These are phyloP conservation scores for Ivindomyrus marchei DNA, from an alignment of 2,113 vertebrate genomes.

Conservation along the genomic window DNA sequence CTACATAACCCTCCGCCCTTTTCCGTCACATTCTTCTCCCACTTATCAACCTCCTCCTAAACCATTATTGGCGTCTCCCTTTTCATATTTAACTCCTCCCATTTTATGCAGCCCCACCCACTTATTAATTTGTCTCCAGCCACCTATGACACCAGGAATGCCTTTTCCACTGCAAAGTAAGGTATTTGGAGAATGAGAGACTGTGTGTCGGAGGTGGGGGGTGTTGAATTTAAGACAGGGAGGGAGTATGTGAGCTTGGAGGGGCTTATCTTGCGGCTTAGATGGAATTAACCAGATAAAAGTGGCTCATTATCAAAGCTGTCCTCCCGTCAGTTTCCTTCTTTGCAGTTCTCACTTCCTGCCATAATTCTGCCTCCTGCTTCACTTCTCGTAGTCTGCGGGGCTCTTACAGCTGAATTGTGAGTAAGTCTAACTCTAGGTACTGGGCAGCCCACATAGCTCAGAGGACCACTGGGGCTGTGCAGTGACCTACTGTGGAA, in stretches of 20 bases:
- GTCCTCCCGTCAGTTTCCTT: not conserved
- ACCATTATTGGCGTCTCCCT: not conserved
- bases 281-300: slow-evolving; percentile 15
- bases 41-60: not conserved
- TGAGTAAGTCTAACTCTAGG: not conserved
- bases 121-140: not conserved
- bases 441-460: not conserved
- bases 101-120: not conserved
- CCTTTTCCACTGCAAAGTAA: not conserved
- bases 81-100: not conserved
- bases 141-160: not conserved
- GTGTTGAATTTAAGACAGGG: not conserved
- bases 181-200: not conserved
- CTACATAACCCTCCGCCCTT: not conserved
- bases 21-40: not conserved
- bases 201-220: not conserved
- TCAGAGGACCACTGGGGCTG: not conserved
- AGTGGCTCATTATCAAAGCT: slow-evolving; percentile 3
- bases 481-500: not conserved
- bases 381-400: not conserved
- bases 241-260: not conserved
- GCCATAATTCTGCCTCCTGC: not conserved
- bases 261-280: slow-evolving; percentile 3
- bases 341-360: not conserved
- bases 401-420: not conserved